These are phyloP conservation scores for Thaumatotibia leucotreta DNA, from an alignment of 1,140 invertebrate species.

Conservation along the genomic window DNA sequence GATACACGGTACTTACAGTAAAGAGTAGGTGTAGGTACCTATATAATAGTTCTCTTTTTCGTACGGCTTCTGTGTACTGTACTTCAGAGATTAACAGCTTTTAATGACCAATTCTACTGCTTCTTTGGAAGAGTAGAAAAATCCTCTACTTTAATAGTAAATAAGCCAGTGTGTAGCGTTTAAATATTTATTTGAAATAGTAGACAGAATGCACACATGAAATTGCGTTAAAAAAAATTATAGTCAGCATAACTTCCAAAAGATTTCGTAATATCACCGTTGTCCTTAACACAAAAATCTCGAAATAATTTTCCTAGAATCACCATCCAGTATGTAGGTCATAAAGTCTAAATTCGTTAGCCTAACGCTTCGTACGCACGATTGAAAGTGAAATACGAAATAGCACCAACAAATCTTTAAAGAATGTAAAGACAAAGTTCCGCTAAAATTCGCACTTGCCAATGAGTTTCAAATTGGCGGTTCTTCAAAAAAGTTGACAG, in stretches of 20 bases:
- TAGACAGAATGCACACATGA: no score
- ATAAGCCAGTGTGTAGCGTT: no score
- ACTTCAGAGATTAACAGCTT: no score
- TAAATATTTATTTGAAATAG: no score
- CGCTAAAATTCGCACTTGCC: neutral
- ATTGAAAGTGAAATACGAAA: neutral
- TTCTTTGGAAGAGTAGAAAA: no score
- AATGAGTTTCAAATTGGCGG: neutral
- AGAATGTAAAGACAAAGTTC: neutral
- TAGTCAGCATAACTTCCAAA: neutral
- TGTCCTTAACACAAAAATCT: neutral
- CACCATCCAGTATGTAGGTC: neutral
- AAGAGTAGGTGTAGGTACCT: no score
- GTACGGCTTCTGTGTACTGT: no score
- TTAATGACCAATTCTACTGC: no score
- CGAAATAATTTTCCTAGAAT: conserved; percentile 12
- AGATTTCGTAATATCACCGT: neutral
- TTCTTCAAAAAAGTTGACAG: neutral
- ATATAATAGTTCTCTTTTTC: no score
- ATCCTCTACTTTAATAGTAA: no score
- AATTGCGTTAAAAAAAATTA: neutral
- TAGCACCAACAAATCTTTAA: neutral
- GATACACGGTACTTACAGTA: no score
- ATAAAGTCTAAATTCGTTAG: conserved; percentile 9
- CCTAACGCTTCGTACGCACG: neutral